These are phyloP conservation scores for Homalodisca vitripennis DNA, from an alignment of 1,140 invertebrate species.

Conservation along the genomic window DNA sequence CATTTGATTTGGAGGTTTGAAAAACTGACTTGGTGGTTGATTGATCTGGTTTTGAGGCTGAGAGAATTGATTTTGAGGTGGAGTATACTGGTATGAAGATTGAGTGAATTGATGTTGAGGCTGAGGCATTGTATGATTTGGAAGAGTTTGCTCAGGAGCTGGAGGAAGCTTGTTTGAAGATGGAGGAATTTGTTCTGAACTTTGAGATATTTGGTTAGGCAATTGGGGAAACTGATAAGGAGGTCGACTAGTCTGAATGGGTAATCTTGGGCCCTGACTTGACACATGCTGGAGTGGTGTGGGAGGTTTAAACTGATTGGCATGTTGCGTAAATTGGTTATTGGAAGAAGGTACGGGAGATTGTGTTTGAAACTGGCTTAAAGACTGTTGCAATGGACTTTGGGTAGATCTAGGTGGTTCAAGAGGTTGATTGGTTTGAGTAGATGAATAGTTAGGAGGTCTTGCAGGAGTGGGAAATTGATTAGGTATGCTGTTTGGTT, in stretches of 20 bases:
- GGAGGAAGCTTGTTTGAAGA: background rate
- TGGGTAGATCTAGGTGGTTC: background rate
- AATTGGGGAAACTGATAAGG: no score
- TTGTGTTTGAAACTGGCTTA: constrained; percentile 17
- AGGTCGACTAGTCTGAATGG: no score
- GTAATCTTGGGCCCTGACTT: no score
- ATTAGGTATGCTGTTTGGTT: background rate
- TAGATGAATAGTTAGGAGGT: background rate
- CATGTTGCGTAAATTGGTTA: no score
- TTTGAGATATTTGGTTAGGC: background rate
- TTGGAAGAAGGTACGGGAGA: no score
- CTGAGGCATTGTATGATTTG: no score
- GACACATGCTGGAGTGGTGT: no score
- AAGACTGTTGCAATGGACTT: background rate
- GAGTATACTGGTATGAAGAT: background rate
- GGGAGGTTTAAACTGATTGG: no score
- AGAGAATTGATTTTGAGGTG: background rate
- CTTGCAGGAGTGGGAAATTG: background rate
- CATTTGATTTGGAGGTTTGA: background rate
- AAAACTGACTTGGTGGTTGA: background rate
- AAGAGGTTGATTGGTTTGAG: background rate
- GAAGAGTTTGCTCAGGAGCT: no score
- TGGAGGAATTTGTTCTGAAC: background rate
- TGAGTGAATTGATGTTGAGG: background rate
- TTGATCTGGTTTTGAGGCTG: constrained; percentile 12